Evolutionary conservation across 2,888 invertebrate species (phyloP), one percentile per base, ranked within the genome.

Genomic region (Agrotis ipsilon): DNA sequence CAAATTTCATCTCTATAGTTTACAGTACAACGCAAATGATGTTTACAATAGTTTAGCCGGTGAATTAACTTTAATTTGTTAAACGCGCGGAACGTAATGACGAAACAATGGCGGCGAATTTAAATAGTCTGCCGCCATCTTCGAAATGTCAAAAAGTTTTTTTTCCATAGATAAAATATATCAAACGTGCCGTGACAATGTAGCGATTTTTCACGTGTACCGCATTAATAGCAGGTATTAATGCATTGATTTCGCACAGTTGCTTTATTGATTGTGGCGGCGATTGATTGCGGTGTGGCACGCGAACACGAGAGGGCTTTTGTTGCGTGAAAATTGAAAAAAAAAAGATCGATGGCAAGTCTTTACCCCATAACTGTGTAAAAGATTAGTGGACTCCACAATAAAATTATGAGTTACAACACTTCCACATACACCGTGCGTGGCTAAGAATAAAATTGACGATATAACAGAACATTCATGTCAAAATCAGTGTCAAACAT

Each of bases 181-280:
- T 57, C 45, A 72, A 75, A 81, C 59, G 67, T 74, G 78, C 79
- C 84, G 82, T 89, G 88, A 87, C 84, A 88, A 82, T 87, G 79
- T 84, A 86, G 79, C 78, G 80, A 90, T 90, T 90, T 90, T 92
- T 91, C 88, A 88, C 85, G 76, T 86, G 81, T 84, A 80, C 82
- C 77, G 77, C 85, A 84, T 83, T 89, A 87, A 84, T 86, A 75
- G 82, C 84, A 71, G 90, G 90, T 92, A 92, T 92, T 90, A 92
- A 89, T 88, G 91, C 94, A 95, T 95, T 95, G 95, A 95, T 96
- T 95, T 94, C 88, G 92, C 92, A 89, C 88, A 91, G 89, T 83
- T 87, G 92, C 87, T 91, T 89, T 94, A 95, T 96, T 95, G 95
- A 95, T 95, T 94, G 90, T 90, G 86, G 86, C 77, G 78, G 85